Base-by-base conservation (phyloP, 2,888 invertebrate genomes). In the Tromatobia lineatoria region DNA sequence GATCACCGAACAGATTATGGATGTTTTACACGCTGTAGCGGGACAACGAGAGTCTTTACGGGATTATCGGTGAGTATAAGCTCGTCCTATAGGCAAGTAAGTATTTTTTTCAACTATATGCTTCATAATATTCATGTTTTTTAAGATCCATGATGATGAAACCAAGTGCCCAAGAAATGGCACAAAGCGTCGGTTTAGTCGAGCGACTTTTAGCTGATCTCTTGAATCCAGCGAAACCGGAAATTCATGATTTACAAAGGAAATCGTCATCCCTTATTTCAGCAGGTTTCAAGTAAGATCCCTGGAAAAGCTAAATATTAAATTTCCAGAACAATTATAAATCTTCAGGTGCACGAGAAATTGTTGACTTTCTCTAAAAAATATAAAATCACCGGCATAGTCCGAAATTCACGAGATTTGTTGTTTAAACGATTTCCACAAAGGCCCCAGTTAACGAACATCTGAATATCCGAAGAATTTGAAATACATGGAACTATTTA, bases 241-340 rank as follows among this genome's bases (percentile, higher is more conserved):
- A 96, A n/a, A 91, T 96, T 52, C 89, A 93, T 0, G 96, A 96
- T 90, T 91, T 97, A 64, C 94, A 94, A 61, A 95, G 95, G 85
- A 94, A 95, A 89, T 95, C 95, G 50, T 94, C 95, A 47, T 95
- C 96, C 1, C 87, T 94, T 23, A 94, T 96, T 52, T 96, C 96
- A 88, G 95, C 96, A 64, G 95, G 96, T 4, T 95, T 96, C 75
- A 96, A 95, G 96, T 96, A 93, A 94, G 94, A 88, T 69, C 10
- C 10, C 38, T 10, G 2, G 7, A 10, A 10, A 38, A 38, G 10
- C 10, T 34, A 38, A 10, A 38, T 38, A 10, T 7, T 4, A 34
- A 7, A 34, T 34, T 34, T 34, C 4, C 7, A 34, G 34, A 34
- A 34, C 34, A 34, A 34, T 34, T 34, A 34, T 7, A 7, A 34